Evolutionary conservation across 2,797 vertebrate genomes (phyloP).

Genomic region (Australoheros facetus): DNA sequence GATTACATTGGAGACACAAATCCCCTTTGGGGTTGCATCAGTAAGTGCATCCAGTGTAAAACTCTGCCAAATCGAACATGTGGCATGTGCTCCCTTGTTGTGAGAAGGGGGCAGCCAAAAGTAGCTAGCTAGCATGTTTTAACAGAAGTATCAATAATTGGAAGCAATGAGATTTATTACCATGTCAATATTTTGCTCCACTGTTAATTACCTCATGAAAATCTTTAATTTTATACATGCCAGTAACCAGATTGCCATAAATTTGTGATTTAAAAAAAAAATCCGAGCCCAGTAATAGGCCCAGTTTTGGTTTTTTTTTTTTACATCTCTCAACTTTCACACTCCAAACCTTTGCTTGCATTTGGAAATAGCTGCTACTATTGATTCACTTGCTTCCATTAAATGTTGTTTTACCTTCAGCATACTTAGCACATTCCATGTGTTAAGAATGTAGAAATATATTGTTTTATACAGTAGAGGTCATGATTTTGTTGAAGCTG

Average conservation of each 20-base stretch:
- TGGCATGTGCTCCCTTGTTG: neutral
- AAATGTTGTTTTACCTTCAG: neutral
- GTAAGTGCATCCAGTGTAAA: neutral
- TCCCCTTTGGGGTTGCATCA: too few species aligned
- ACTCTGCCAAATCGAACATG: neutral
- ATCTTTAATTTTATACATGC: neutral
- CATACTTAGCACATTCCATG: conserved; percentile 6
- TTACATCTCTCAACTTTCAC: neutral
- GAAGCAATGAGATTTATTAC: neutral
- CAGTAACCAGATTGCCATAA: neutral
- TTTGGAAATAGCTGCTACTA: neutral
- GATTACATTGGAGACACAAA: too few species aligned
- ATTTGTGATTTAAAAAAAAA: neutral
- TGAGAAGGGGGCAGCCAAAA: neutral
- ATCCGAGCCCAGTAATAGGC: neutral
- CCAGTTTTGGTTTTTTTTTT: neutral
- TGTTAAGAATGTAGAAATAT: neutral
- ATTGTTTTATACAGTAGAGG: conserved; percentile 1
- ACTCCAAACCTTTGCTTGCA: neutral
- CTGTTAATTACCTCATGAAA: neutral
- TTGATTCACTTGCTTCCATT: conserved; percentile 1
- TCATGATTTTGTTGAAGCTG: conserved; percentile 13
- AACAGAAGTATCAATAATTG: neutral
- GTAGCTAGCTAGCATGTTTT: neutral
- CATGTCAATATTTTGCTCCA: neutral